Evolutionary conservation across 1,140 invertebrate species (phyloP), one percentile per base, ranked within the genome.

Genomic region (Drosophila yakuba): DNA sequence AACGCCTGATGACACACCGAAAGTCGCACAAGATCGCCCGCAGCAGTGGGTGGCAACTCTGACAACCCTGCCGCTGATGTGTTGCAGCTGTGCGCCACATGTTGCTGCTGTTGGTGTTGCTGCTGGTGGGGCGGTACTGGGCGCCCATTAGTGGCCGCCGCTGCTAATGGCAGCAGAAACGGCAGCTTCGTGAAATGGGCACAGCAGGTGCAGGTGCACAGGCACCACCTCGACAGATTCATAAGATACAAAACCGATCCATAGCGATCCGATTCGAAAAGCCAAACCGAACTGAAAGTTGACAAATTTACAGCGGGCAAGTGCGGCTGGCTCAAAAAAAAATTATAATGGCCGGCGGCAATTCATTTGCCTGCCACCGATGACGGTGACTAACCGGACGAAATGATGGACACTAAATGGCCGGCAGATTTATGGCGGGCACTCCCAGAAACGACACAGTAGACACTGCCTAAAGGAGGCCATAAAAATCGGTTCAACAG

Each of bases 1-100:
- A 73, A 58, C 80, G 52, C 59, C 81, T 75, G 83, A 88, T 83
- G 83, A 88, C 83, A 88, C 84, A 78, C 74, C 78, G 64, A 68
- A 17, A 66, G 61, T 59, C 64, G 58, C 66, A 71, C 43, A 59
- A 63, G 55, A 63, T 63, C 68, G 74, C 72, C 81, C 60, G 79
- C 76, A 83, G 84, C 84, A 74, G 84, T 88, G 80, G 80, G 80
- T 83, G 84, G 84, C 77, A 80, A 77, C 80, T 67, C 71, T 76
- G 72, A 68, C 81, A 77, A 77, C 80, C 59, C 64, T 76, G 75
- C 75, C 69, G 73, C 74, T 88, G 84, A 88, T 80, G 85, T 89
- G 73, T 77, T 89, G 84, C 84, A 88, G 84, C 84, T 88, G 84
- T 88, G 84, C 84, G 71, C 84, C 84, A 88, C 84, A 88, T 88